Conservation (phyloP, 2,888 invertebrate genomes). For the Scaptomyza caliginosa region DNA sequence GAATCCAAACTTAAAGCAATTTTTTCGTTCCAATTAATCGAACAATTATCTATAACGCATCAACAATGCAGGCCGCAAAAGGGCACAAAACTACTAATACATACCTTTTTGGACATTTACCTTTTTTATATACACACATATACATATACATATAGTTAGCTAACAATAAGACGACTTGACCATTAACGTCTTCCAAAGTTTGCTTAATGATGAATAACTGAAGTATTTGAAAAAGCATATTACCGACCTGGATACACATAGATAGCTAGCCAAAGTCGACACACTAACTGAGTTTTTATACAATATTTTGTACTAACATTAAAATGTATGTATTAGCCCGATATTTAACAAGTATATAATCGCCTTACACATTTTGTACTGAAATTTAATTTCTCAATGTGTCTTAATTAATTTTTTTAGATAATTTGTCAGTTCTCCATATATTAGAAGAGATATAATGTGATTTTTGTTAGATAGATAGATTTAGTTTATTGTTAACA, state of each 20-base stretch:
- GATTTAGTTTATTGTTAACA: constrained; percentile 55
- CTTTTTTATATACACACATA: constrained; percentile 15
- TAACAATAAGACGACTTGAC: constrained; percentile 33
- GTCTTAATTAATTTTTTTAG: neutral
- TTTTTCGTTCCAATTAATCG: constrained; percentile 15
- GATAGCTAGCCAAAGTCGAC: constrained; percentile 37
- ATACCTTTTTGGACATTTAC: constrained; percentile 18
- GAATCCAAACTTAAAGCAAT: constrained; percentile 35
- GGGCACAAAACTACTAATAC: constrained; percentile 15
- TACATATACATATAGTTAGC: neutral
- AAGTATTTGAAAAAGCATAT: constrained; percentile 48
- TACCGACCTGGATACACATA: constrained; percentile 29
- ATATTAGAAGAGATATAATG: neutral
- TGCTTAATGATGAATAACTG: constrained; percentile 28
- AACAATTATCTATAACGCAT: constrained; percentile 32
- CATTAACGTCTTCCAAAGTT: constrained; percentile 42
- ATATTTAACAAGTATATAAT: constrained; percentile 43
- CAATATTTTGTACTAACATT: constrained; percentile 39
- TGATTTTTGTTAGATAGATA: constrained; percentile 37
- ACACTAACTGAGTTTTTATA: constrained; percentile 31
- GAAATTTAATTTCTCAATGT: neutral
- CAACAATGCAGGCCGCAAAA: constrained; percentile 28
- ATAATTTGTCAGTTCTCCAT: neutral
- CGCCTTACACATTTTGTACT: constrained; percentile 46
- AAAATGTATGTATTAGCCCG: constrained; percentile 37